Evolutionary conservation across 2,888 invertebrate genomes (phyloP).

Genomic region (Brenthis ino): DNA sequence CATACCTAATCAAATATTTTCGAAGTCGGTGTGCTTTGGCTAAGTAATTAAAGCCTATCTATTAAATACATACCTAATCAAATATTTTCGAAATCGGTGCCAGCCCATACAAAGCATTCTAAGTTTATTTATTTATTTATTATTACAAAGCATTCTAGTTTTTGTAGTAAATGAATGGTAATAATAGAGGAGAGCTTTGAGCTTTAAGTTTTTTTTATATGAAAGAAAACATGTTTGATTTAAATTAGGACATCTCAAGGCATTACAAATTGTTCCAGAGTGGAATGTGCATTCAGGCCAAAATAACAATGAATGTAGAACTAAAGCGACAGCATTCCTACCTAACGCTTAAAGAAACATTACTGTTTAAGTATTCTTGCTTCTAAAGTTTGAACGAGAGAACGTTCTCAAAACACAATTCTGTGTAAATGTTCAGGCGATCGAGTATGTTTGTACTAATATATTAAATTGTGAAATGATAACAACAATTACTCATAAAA

Average conservation of each 20-base stretch:
- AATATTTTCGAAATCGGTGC: too few relatives aligned
- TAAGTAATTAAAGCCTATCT: too few relatives aligned
- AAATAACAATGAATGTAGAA: constrained; percentile 22
- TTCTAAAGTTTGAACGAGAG: constrained; percentile 15
- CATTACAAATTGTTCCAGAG: constrained; percentile 6
- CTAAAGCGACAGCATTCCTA: constrained; percentile 19
- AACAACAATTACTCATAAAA: not conserved
- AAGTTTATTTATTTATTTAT: too few relatives aligned
- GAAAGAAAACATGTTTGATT: not conserved
- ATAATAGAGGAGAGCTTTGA: too few relatives aligned
- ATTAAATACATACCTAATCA: too few relatives aligned
- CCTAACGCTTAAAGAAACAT: constrained; percentile 20
- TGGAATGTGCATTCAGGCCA: constrained; percentile 11
- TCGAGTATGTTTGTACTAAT: not conserved
- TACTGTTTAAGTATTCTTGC: constrained; percentile 23
- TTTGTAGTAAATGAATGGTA: too few relatives aligned
- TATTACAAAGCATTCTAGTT: too few relatives aligned
- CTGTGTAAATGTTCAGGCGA: constrained; percentile 1
- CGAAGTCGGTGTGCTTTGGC: too few relatives aligned
- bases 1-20: too few relatives aligned
- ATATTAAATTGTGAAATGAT: constrained; percentile 8
- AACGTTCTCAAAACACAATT: constrained; percentile 17
- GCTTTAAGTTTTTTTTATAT: not conserved
- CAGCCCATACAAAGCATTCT: too few relatives aligned
- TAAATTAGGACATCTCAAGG: constrained; percentile 4